These are phyloP conservation scores for Reticulitermes speratus DNA, from an alignment of 1,140 invertebrate genomes.

Conservation along the genomic window DNA sequence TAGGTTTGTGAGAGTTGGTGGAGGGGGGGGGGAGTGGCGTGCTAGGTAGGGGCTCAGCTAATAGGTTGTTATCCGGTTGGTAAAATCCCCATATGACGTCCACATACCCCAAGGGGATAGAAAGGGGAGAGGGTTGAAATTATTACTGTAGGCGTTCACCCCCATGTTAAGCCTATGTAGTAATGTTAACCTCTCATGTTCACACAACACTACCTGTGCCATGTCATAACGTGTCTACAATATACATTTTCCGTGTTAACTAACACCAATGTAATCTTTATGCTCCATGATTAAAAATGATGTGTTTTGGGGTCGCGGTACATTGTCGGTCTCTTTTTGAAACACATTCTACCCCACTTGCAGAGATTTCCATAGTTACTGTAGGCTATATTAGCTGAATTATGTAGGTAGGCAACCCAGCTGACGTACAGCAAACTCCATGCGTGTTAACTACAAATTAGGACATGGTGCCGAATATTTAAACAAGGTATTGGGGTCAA, in stretches of 20 bases:
- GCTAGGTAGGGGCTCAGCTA: slow-evolving; percentile 17
- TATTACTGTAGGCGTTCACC: neutral
- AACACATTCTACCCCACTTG: neutral
- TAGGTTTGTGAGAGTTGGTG: neutral
- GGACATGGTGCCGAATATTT: neutral
- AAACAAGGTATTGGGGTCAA: no score
- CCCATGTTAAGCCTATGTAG: neutral
- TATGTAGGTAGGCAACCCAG: neutral
- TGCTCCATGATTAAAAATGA: neutral
- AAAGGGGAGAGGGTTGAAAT: neutral
- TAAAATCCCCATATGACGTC: slow-evolving; percentile 7
- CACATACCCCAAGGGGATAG: neutral
- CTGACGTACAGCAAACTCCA: neutral
- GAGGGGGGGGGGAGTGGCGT: neutral
- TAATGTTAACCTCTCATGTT: neutral
- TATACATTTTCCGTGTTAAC: slow-evolving; percentile 8
- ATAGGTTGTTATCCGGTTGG: slow-evolving; percentile 30
- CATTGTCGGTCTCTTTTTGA: neutral
- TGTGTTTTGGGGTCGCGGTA: neutral
- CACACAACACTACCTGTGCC: neutral
- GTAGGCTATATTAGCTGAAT: neutral
- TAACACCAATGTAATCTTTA: slow-evolving; percentile 1
- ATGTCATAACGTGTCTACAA: neutral
- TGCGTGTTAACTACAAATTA: neutral
- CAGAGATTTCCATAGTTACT: neutral